phyloP scores from a whole-genome alignment of 2,113 vertebrate genomes.

The Spermophilus dauricus region DNA sequence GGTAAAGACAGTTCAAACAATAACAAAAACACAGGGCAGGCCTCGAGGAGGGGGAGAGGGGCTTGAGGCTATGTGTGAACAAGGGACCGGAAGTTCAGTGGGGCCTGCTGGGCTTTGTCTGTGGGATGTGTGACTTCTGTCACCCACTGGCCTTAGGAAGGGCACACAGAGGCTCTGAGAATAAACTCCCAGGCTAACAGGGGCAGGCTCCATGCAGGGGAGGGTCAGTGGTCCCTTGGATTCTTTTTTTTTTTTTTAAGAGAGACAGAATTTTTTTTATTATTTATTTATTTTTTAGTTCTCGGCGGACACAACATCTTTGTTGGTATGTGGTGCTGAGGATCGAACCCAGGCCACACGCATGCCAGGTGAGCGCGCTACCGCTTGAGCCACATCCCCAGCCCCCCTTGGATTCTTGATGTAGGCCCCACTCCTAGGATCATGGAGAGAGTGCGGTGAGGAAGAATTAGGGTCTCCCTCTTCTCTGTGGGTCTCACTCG shows the following conservation, averaged over 20 bases:
- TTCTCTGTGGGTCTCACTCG: neutral
- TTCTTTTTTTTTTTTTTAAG: neutral
- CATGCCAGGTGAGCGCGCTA: too few relatives aligned
- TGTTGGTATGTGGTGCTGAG: too few relatives aligned
- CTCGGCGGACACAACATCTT: too few relatives aligned
- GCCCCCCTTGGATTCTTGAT: neutral
- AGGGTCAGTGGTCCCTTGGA: neutral
- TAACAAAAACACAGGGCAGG: neutral
- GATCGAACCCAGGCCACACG: too few relatives aligned
- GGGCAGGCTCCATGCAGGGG: neutral
- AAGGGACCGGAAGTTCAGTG: neutral
- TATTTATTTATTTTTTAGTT: too few relatives aligned
- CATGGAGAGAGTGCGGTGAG: rapidly evolving
- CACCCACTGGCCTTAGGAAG: neutral
- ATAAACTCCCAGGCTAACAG: neutral
- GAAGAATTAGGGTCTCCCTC: neutral
- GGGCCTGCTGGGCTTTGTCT: neutral
- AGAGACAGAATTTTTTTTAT: too few relatives aligned
- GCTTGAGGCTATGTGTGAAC: neutral
- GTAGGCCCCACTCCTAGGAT: neutral
- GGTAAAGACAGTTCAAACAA: neutral
- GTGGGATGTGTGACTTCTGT: constrained; percentile 39
- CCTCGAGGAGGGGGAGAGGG: neutral
- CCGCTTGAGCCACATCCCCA: too few relatives aligned
- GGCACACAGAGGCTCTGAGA: neutral